phyloP scores from a whole-genome alignment of 1,140 invertebrate species.

The Metopolophium dirhodum region DNA sequence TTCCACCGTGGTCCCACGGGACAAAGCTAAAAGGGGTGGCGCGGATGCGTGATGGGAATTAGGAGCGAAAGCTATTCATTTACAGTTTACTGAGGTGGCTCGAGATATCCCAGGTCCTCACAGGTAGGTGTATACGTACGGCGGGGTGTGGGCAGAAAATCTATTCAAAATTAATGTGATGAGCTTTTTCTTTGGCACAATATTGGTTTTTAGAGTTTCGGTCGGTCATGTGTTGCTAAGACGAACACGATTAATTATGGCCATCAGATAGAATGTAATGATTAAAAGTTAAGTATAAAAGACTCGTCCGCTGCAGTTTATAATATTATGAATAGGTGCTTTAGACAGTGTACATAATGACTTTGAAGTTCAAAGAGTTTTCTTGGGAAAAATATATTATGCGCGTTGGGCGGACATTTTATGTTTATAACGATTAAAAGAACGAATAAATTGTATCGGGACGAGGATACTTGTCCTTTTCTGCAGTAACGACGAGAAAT shows the following conservation, averaged over 20 bases:
- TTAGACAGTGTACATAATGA: background rate
- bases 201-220: background rate
- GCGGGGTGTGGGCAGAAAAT: background rate
- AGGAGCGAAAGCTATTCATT: conserved; percentile 38
- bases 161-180: conserved; percentile 37
- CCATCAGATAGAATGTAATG: background rate
- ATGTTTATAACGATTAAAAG: background rate
- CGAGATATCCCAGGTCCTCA: background rate
- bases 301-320: too few species aligned
- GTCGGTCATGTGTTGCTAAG: background rate
- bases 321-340: background rate
- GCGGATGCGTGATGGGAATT: background rate
- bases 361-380: background rate
- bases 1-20: background rate
- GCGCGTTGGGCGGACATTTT: background rate
- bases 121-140: background rate
- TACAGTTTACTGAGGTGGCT: background rate
- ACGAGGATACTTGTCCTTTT: background rate
- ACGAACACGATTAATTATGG: background rate
- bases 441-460: background rate
- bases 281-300: background rate
- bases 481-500: background rate
- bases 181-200: background rate
- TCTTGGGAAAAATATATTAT: background rate
- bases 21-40: background rate